A percentile compares a stretch with the other conserved stretches of the same genome.
Conservation (phyloP, 1,140 invertebrate species). For the Bombus superbus region DNA sequence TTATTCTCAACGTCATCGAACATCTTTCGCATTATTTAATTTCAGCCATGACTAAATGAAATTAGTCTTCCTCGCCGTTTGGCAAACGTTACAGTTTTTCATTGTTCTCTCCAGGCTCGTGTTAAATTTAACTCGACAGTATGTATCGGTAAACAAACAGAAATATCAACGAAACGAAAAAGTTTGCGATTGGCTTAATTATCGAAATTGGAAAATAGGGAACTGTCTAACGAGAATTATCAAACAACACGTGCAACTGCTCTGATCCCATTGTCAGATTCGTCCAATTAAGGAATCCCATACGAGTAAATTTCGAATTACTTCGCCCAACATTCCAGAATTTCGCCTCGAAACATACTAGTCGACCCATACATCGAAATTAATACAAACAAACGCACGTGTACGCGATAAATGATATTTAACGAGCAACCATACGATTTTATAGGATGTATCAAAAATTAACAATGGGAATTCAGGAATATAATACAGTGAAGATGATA, state of each 20-base stretch:
- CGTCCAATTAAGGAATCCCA: slow-evolving; percentile 28
- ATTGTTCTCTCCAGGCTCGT: neutral
- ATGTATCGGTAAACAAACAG: neutral
- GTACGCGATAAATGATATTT: neutral
- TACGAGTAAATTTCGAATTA: slow-evolving; percentile 38
- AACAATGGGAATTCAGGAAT: neutral
- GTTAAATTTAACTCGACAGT: neutral
- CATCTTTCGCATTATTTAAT: neutral
- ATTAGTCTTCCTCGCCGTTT: neutral
- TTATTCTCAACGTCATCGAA: no score
- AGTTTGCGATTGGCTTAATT: neutral
- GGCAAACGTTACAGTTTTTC: neutral
- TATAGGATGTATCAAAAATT: neutral
- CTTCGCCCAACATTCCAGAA: neutral
- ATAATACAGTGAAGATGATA: neutral
- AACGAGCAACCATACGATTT: slow-evolving; percentile 15
- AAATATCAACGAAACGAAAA: neutral
- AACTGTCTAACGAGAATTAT: slow-evolving; percentile 1
- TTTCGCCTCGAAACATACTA: slow-evolving; percentile 11
- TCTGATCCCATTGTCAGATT: neutral
- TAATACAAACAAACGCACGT: slow-evolving; percentile 18
- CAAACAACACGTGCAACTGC: neutral
- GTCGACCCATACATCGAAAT: neutral
- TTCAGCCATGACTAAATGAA: neutral
- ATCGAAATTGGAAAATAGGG: neutral